phyloP scores from a whole-genome alignment of 2,113 vertebrate species.

The Spilogale gracilis region DNA sequence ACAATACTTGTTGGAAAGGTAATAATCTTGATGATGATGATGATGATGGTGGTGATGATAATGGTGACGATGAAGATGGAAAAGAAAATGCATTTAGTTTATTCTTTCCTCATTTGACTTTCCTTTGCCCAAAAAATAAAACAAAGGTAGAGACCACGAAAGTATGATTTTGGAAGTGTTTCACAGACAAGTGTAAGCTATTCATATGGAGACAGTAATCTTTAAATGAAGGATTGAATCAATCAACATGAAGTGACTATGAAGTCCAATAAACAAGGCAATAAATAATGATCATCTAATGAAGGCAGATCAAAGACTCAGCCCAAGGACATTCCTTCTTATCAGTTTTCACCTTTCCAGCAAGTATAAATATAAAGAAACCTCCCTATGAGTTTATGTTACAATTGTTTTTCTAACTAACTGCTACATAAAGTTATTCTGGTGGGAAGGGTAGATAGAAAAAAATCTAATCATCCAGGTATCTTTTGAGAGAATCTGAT shows the following conservation, averaged over 20 bases:
- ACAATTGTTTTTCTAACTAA: background rate
- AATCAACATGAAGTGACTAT: conserved; percentile 21
- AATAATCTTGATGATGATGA: background rate
- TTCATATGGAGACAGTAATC: background rate
- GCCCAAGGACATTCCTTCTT: background rate
- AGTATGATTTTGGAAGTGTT: background rate
- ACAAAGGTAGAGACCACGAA: background rate
- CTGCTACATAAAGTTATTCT: background rate
- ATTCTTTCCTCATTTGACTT: conserved; percentile 8
- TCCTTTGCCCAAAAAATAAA: background rate
- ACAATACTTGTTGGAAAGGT: background rate
- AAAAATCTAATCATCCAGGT: background rate
- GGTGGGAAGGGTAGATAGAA: background rate
- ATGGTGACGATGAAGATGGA: background rate
- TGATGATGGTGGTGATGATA: background rate
- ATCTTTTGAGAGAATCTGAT: conserved; percentile 42
- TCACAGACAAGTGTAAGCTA: conserved; percentile 2
- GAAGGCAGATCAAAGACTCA: conserved; percentile 11
- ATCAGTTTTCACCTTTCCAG: background rate
- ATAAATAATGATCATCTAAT: conserved; percentile 51
- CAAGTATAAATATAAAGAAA: background rate
- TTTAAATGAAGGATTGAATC: conserved; percentile 50
- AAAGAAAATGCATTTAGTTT: background rate
- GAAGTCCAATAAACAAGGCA: conserved; percentile 35
- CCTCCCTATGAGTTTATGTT: background rate